Base-by-base conservation (phyloP, 1,140 invertebrate species). In the Conopomorpha cramerella region DNA sequence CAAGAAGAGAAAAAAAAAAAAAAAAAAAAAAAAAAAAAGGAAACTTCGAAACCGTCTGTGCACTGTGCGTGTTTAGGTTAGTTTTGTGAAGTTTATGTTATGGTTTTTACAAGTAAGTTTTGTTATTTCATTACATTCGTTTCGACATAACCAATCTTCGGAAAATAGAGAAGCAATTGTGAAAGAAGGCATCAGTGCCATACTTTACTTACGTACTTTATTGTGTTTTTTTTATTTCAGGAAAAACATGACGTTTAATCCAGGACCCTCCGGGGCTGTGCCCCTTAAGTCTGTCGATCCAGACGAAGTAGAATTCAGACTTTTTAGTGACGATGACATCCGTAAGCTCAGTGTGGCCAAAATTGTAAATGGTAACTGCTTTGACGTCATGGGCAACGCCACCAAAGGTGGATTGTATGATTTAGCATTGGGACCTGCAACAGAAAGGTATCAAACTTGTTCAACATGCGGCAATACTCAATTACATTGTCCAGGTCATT, bases 401-500 rank as follows among this genome's bases (percentile, higher is more conserved):
- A 76, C 88, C 12, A 76, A 80, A 30, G 90, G 90, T 16, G 95
- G 96, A 16, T 73, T 98, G 0, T 95, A 98, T 67, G 95, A 98
- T 73, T 82, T 85, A 30, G 68, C 78, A 8, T 68, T 98, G 53
- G 89, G 89, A 3, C 84, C 86, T 2, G 41, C 80, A 2, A 74
- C 76, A 27, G 80, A 82, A 2, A 77, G 74, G 41, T 78, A 81
- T 56, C 88, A 92, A 38, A 74, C 83, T 4, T 99, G 96, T 77
- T 68, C 70, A 8, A 98, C 95, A 10, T 99, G 96, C 74, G 80
- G 82, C 3, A 81, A 87, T 39, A 81, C 74, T 41, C 54, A 80
- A n/a, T 47, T 77, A 8, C 77, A 85, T 38, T 99, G 96, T 73
- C 84, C 88, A 1, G 96, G 97, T 2, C 97, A 99, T 76, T 89